phyloP scores from a whole-genome alignment of 2,113 vertebrate species.

The Sprattus sprattus region DNA sequence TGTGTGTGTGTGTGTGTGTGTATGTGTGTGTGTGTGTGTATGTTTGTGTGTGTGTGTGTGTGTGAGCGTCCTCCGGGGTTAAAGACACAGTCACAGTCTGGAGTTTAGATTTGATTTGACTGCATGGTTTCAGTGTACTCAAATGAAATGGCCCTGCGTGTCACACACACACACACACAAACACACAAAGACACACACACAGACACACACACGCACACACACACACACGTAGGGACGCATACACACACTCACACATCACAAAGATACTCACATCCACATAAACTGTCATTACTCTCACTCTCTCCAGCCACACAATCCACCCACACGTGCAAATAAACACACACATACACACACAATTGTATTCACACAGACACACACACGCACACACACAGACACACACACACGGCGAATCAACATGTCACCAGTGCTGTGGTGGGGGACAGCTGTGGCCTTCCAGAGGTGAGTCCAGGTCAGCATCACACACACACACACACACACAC shows the following conservation, averaged over 20 bases:
- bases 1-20: not conserved
- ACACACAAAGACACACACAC: not conserved
- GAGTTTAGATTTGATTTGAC: conserved; percentile 7
- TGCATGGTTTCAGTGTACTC: not conserved
- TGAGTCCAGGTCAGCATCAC: not conserved
- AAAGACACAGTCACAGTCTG: not conserved
- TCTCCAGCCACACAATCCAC: not conserved
- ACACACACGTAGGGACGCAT: not conserved
- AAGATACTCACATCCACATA: not conserved
- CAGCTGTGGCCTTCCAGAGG: not conserved
- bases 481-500: not conserved
- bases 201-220: not conserved
- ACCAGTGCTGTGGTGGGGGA: too few relatives aligned
- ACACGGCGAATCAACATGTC: not conserved
- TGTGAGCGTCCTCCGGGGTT: not conserved
- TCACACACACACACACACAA: not conserved
- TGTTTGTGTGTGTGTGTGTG: not conserved
- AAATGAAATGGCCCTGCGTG: not conserved
- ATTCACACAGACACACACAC: not conserved
- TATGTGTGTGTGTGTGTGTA: not conserved
- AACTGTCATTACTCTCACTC: too few relatives aligned
- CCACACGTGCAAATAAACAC: not conserved
- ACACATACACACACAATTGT: not conserved
- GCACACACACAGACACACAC: not conserved
- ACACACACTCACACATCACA: not conserved